Conservation (phyloP, 2,113 vertebrate species). For the Colistium nudipinnis region DNA sequence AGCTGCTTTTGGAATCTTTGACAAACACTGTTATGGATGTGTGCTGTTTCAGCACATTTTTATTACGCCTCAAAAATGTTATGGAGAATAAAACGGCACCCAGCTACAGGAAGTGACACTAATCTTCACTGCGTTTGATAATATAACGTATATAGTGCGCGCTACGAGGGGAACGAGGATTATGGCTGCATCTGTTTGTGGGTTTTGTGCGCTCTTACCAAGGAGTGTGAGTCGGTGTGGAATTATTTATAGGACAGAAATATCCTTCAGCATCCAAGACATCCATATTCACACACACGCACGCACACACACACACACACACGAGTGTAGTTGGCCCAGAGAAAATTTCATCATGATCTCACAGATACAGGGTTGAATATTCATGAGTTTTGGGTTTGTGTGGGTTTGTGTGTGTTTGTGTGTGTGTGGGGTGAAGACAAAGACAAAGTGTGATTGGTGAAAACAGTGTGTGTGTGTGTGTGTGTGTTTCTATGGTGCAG, state of each 20-base stretch:
- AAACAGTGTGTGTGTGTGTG: background rate
- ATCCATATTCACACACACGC: conserved; percentile 24
- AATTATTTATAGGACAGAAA: conserved; percentile 59
- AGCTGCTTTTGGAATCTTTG: conserved; percentile 21
- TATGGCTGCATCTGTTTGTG: conserved; percentile 19
- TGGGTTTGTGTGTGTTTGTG: background rate
- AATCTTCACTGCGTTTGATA: background rate
- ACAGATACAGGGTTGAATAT: conserved; percentile 54
- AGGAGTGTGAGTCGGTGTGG: conserved; percentile 28
- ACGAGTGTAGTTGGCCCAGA: conserved; percentile 30
- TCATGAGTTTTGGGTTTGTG: conserved; percentile 31
- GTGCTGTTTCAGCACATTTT: conserved; percentile 31
- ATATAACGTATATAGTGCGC: background rate
- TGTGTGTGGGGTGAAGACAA: background rate
- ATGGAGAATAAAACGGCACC: conserved; percentile 5
- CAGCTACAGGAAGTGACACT: background rate
- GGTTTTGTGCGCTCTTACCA: no score
- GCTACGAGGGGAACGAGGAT: background rate
- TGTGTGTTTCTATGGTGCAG: background rate
- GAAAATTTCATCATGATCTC: conserved; percentile 54
- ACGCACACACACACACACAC: conserved; percentile 2
- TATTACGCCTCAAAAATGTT: conserved; percentile 18
- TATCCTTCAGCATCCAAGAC: conserved; percentile 45
- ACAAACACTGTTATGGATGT: conserved; percentile 5
- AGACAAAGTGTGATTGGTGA: conserved; percentile 14